Conservation (phyloP, 92 coral and sea anemone genomes). For the Nematostella vectensis region DNA sequence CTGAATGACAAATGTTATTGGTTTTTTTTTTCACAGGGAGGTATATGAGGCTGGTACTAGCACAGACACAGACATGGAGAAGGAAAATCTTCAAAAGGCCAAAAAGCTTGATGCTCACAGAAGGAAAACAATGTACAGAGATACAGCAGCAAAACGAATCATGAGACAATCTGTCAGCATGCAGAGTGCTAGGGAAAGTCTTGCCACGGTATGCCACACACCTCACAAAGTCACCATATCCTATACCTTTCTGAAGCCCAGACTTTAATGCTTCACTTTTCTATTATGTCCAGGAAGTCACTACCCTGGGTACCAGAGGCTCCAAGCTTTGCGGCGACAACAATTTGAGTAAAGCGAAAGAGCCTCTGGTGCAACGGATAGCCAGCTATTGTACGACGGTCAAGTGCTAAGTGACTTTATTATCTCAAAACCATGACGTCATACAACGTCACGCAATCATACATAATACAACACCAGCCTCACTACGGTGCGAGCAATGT, state of each 20-base stretch:
- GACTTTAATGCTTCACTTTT: too few relatives aligned
- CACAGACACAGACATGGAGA: conserved; percentile 65
- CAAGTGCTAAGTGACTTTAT: too few relatives aligned
- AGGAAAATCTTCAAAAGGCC: conserved; percentile 37
- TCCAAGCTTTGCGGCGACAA: too few relatives aligned
- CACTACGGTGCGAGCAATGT: too few relatives aligned
- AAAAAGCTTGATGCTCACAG: conserved; percentile 42
- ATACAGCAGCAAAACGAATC: conserved; percentile 63
- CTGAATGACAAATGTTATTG: neutral
- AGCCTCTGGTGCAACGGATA: too few relatives aligned
- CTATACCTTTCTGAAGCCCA: neutral
- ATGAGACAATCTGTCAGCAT: conserved; percentile 42
- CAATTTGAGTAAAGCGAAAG: too few relatives aligned
- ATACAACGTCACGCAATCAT: too few relatives aligned
- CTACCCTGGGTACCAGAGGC: too few relatives aligned
- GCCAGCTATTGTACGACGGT: too few relatives aligned
- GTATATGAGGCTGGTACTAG: conserved; percentile 62
- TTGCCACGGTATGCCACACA: conserved; percentile 10
- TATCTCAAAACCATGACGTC: too few relatives aligned
- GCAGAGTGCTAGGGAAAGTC: conserved; percentile 18
- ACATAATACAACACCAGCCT: too few relatives aligned
- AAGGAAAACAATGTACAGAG: conserved; percentile 46
- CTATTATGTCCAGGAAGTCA: too few relatives aligned
- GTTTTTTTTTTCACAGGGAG: conserved; percentile 28
- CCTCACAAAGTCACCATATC: neutral